Evolutionary conservation across 2,113 vertebrate species (phyloP).

Genomic region (Nesogale talazaci): DNA sequence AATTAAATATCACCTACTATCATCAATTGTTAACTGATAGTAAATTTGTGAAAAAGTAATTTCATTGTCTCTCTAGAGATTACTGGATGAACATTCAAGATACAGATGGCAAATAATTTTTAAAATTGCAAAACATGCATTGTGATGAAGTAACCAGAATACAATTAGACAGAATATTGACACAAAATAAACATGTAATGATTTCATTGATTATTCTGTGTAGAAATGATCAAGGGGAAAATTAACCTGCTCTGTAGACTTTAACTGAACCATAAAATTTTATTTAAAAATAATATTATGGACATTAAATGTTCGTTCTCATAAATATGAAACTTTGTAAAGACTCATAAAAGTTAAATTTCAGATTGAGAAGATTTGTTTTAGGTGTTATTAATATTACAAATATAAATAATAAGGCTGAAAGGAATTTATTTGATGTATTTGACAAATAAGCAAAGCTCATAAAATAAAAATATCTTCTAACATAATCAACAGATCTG

Average conservation of each 20-base stretch:
- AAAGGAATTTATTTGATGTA: slow-evolving; percentile 61
- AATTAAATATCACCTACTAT: not conserved
- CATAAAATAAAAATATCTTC: slow-evolving; percentile 71
- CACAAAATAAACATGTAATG: not conserved
- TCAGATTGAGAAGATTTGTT: not conserved
- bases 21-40: not conserved
- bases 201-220: not conserved
- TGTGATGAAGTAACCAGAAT: not conserved
- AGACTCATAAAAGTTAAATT: not conserved
- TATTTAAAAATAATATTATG: not conserved
- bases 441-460: slow-evolving; percentile 27
- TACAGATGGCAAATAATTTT: not conserved
- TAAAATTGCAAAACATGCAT: not conserved
- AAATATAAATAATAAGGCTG: slow-evolving; percentile 53
- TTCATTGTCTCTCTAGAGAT: not conserved
- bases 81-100: not conserved
- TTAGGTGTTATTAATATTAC: slow-evolving; percentile 22
- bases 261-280: not conserved
- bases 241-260: not conserved
- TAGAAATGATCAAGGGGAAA: not conserved
- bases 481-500: slow-evolving; percentile 73
- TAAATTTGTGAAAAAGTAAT: not conserved
- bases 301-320: not conserved
- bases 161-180: not conserved
- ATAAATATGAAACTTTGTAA: not conserved